Evolutionary conservation across 2,797 vertebrate species (phyloP).

Genomic region (Jordanella pulchra): DNA sequence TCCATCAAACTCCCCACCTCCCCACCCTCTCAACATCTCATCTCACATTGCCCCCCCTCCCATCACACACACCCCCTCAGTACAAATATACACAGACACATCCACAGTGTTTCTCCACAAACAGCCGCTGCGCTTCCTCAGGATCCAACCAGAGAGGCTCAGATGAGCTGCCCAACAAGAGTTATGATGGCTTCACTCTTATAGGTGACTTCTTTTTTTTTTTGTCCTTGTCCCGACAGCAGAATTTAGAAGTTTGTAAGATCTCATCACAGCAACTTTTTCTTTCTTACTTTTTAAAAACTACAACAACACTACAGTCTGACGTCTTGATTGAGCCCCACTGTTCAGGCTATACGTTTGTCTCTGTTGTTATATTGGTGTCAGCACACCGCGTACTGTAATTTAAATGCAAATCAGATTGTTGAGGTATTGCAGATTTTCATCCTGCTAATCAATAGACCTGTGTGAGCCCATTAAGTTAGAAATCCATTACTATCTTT

Average conservation of each 20-base stretch:
- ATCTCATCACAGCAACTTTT: constrained; percentile 50
- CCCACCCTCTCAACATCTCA: constrained; percentile 82
- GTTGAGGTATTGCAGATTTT: constrained; percentile 76
- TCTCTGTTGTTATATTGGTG: constrained; percentile 74
- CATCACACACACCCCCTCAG: constrained; percentile 25
- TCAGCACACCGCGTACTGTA: constrained; percentile 62
- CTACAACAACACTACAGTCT: constrained; percentile 36
- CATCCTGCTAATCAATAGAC: constrained; percentile 77
- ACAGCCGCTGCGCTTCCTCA: constrained; percentile 62
- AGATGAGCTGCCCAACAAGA: constrained; percentile 95
- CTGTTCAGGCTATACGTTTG: constrained; percentile 34
- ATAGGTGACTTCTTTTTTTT: constrained; percentile 83
- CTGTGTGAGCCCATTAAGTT: constrained; percentile 76
- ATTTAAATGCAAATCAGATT: constrained; percentile 80
- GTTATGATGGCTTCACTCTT: constrained; percentile 95
- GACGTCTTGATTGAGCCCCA: constrained; percentile 30
- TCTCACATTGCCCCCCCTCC: constrained; percentile 80
- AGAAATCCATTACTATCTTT: constrained; percentile 81
- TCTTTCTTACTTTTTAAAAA: constrained; percentile 6
- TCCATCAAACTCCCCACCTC: constrained; percentile 92
- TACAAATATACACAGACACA: constrained; percentile 30
- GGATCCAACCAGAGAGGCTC: constrained; percentile 84
- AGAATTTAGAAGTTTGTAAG: constrained; percentile 86
- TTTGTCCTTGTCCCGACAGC: constrained; percentile 65
- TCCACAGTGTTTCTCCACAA: constrained; percentile 51